Base-by-base conservation (phyloP, 2,113 vertebrate species). In the Ceuthmochares aereus region DNA sequence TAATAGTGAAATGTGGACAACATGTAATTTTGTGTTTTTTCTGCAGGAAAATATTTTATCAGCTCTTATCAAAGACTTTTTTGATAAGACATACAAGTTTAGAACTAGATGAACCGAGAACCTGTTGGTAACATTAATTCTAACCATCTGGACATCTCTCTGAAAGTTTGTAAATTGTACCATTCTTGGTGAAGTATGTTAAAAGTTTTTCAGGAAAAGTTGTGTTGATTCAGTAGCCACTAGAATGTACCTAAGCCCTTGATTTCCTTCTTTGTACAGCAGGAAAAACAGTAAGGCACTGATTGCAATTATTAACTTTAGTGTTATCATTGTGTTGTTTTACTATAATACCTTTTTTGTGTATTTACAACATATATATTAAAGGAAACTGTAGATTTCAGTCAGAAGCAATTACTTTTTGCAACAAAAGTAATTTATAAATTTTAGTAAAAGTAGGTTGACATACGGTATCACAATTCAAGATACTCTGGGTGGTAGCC, bases 1-100 rank as follows among this genome's bases (percentile, higher is more conserved):
- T 45, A 21, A 10, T 5, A 26, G 29, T 82, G 83, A 36, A 40
- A 36, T 0, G 25, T 55, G 27, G 12, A 30, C 15, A 51, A 4
- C 0, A 1, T 42, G 4, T 5, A 1, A 6, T 54, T 68, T 70
- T 26, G 3, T 34, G 12, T 9, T 51, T 36, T n/a, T 52, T 8
- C 11, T n/a, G 17, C 8, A 42, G 9, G 69, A 84, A 84, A 90
- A 14, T 12, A 0, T 40, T 82, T 69, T 17, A 27, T 23, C 9
- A 45, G 6, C 1, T 29, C 14, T 29, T 70, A 32, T 7, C 16
- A 30, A 17, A 0, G 8, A 18, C 29, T 74, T 47, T 40, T 18
- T 17, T 40, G 40, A 21, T 9, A 1, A 59, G 60, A 4, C 1
- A 19, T 4, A 1, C 9, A 73, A 26, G 15, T 77, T 68, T 62